These are phyloP conservation scores for Hippopotamyrus pictus DNA, from an alignment of 2,797 vertebrate species.

Conservation along the genomic window DNA sequence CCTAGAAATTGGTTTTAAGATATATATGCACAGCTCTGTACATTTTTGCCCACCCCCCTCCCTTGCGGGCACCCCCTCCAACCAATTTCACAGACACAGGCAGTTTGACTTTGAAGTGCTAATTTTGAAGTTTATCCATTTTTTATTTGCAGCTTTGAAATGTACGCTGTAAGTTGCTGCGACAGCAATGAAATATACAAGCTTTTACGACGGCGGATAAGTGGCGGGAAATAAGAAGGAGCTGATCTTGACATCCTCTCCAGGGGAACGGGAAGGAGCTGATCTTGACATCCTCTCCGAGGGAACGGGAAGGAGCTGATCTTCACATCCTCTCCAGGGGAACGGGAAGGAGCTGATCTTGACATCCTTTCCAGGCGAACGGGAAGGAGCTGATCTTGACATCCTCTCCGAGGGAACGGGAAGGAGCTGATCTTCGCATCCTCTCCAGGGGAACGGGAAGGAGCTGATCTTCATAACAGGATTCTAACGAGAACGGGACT, in stretches of 20 bases:
- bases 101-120: constrained; percentile 79
- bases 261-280: constrained; percentile 64
- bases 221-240: constrained; percentile 72
- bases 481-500: neutral
- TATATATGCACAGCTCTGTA: constrained; percentile 70
- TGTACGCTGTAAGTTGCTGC: constrained; percentile 76
- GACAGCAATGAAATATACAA: constrained; percentile 73
- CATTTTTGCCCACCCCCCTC: constrained; percentile 52
- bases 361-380: constrained; percentile 31
- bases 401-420: constrained; percentile 44
- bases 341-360: constrained; percentile 44
- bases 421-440: neutral
- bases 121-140: constrained; percentile 83
- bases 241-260: constrained; percentile 68
- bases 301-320: constrained; percentile 56
- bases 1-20: constrained; percentile 79
- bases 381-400: constrained; percentile 38
- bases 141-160: constrained; percentile 83
- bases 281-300: constrained; percentile 67
- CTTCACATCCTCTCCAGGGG: neutral
- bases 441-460: constrained; percentile 26
- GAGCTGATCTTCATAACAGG: neutral
- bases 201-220: constrained; percentile 78
- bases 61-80: constrained; percentile 27
- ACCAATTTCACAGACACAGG: constrained; percentile 63